Percentiles rank a stretch among this genome's conserved stretches.
Evolutionary conservation across 1,140 invertebrate genomes (phyloP).

Genomic region (Uloborus diversus): DNA sequence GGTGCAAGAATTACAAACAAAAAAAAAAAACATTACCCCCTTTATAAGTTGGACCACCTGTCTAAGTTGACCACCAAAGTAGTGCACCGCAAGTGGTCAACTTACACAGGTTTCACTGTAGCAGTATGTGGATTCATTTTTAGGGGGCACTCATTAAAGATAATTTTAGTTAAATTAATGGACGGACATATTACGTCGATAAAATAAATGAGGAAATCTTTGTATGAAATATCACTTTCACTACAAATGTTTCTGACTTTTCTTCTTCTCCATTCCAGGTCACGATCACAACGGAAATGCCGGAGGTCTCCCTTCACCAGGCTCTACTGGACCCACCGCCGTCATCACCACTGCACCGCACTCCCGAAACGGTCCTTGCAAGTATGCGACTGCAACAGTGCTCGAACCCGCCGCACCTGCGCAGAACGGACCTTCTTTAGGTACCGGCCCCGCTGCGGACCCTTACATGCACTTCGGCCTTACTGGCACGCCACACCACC

Average conservation of each 20-base stretch:
- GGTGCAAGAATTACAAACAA: no score
- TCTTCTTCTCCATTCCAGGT: constrained; percentile 13
- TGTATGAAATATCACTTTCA: no score
- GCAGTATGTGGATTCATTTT: no score
- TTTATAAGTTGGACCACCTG: no score
- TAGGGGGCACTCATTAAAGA: no score
- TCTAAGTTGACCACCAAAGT: no score
- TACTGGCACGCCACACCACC: constrained; percentile 24
- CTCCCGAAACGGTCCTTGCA: constrained; percentile 42
- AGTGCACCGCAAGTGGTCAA: no score
- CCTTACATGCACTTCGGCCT: constrained; percentile 53
- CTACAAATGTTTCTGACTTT: background rate
- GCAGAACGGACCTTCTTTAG: background rate
- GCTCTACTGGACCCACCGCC: background rate
- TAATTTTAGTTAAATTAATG: no score
- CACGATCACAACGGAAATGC: constrained; percentile 27
- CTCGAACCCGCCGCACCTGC: constrained; percentile 11
- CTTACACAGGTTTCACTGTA: no score
- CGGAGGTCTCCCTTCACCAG: background rate
- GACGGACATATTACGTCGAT: no score
- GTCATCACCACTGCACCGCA: constrained; percentile 1
- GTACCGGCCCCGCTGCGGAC: constrained; percentile 17
- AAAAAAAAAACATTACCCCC: no score
- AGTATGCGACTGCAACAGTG: constrained; percentile 35
- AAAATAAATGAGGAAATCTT: no score